Evolutionary conservation across 2,113 vertebrate species (phyloP), one percentile per base, ranked within the genome.

Genomic region (Larimichthys crocea): DNA sequence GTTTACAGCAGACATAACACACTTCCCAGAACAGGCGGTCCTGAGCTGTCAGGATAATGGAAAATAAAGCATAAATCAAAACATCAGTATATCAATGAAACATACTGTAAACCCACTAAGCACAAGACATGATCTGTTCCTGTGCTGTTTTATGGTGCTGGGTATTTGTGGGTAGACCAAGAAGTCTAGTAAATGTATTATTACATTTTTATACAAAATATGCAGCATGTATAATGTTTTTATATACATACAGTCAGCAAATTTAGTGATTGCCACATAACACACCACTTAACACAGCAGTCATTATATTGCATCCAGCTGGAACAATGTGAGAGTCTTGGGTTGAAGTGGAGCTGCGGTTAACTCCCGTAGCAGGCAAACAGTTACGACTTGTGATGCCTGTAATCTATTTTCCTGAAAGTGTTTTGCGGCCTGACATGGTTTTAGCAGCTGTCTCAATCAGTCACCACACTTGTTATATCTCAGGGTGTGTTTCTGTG

Each of bases 261-360:
- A 80, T 68, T 16, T 3, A 68, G 14, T 48, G 35, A 52, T 66
- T 74, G 52, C 67, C 71, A 75, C 61, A 24, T 63, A 73, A 52
- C 65, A 67, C 50, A 59, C 79, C 42, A 79, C 24, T 78, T 78
- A 64, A 76, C 73, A 64, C 74, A 65, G 46, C 69, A n/a, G 67
- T 46, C 1, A 8, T 79, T 91, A 88, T 89, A 91, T 78, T 81
- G 86, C 62, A 61, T 59, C 22, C 84, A 89, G 82, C 83, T 86
- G 87, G 52, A 81, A 81, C 48, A 79, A 35, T 60, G 78, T 55
- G 66, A 83, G 50, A 78, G 63, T 71, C 24, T 59, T 46, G 44
- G 66, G 63, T 59, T 76, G 14, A 79, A 72, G 73, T 35, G 24
- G 52, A 52, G 57, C 70, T 57, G 61, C 53, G 86, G 83, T 81